Base-by-base conservation (phyloP, 2,113 vertebrate genomes). In the Gallinago jamesoni region DNA sequence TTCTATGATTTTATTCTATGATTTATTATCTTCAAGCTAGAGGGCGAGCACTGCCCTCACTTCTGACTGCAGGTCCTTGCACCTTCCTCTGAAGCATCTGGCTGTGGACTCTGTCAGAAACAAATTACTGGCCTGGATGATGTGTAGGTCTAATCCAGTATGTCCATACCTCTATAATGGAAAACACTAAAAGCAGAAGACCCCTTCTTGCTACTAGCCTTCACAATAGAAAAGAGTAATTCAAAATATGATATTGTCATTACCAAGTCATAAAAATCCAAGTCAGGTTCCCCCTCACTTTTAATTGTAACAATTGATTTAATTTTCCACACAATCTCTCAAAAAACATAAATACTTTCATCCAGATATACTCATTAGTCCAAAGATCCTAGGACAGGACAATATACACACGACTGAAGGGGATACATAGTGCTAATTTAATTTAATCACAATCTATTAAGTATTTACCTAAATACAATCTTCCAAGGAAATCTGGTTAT, bases 401-500 rank as follows among this genome's bases (percentile, higher is more conserved):
- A 57, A 37, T n/a, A 66, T 24, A 89, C 13, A 56, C 27, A 60
- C 70, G 35, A 41, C 48, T 84, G 73, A 89, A 87, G 87, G 87
- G 35, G 52, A 59, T 48, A 52, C 57, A 56, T 8, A 43, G 8
- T 56, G 31, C 39, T 89, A 82, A 93, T 94, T 95, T 89, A 81
- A 84, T 89, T 93, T 94, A 79, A 78, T 89, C 39, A 88, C 53
- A 60, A 57, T 76, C 89, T 75, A 90, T 85, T 82, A 91, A 66
- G 24, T 68, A 87, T 95, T 94, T 95, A 64, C 74, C 89, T 97
- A 96, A 95, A 79, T 21, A 87, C 19, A 89, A 19, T 73, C 39
- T 74, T 95, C 43, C 39, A 91, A 82, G 70, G 57, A 94, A 60
- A 63, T 72, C 48, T 56, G 17, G 8, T 84, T 94, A 87, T 91